Conservation (phyloP, 2,888 invertebrate genomes). For the Drosophila percnosoma region DNA sequence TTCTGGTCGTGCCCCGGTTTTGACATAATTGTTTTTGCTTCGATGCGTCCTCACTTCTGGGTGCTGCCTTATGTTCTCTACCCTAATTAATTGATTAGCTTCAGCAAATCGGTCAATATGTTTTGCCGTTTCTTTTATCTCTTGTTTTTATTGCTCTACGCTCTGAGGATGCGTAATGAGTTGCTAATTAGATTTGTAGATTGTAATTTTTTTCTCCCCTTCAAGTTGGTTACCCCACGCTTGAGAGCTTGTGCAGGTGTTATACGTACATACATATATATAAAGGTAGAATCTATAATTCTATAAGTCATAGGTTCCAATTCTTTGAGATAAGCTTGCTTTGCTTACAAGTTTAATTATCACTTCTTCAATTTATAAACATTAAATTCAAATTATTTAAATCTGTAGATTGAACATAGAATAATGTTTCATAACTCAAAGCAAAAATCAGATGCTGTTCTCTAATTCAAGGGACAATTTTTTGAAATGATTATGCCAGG, state of each 20-base stretch:
- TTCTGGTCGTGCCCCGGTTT: slow-evolving; percentile 54
- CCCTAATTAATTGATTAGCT: slow-evolving; percentile 84
- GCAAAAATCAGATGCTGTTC: not conserved
- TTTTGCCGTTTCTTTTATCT: slow-evolving; percentile 53
- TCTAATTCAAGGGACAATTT: not conserved
- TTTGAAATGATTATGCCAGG: not conserved
- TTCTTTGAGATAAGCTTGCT: not conserved
- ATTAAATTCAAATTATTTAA: not conserved
- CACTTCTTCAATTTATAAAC: not conserved
- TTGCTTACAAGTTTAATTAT: not conserved
- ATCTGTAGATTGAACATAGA: not conserved
- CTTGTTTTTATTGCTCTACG: slow-evolving; percentile 53
- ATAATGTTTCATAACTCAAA: not conserved
- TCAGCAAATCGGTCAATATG: slow-evolving; percentile 84
- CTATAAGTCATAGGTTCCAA: slow-evolving; percentile 17
- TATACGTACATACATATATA: not conserved
- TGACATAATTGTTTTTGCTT: slow-evolving; percentile 74
- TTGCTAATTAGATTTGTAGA: slow-evolving; percentile 82
- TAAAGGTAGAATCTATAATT: not conserved
- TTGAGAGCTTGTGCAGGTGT: slow-evolving; percentile 49
- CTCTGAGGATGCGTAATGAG: slow-evolving; percentile 72
- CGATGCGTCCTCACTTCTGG: slow-evolving; percentile 34
- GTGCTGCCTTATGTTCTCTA: slow-evolving; percentile 26
- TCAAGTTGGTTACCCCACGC: slow-evolving; percentile 7
- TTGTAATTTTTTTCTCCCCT: slow-evolving; percentile 47